phyloP scores from a whole-genome alignment of 2,113 vertebrate species.

The Myxocyprinus asiaticus region DNA sequence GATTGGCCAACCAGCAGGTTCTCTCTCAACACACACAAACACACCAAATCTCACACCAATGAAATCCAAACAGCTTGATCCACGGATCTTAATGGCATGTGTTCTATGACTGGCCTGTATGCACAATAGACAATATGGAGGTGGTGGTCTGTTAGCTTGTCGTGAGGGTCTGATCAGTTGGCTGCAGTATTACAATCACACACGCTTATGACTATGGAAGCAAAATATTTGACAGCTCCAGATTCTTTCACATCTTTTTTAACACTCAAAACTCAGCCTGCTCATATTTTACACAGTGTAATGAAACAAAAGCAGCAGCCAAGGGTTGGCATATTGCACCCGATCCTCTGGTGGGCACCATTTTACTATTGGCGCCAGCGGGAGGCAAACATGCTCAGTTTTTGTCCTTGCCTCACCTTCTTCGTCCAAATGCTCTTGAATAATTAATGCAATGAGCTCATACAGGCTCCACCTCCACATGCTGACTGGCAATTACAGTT shows the following conservation, averaged over 20 bases:
- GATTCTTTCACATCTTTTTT: conserved; percentile 5
- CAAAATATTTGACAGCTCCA: neutral
- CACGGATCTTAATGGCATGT: conserved; percentile 13
- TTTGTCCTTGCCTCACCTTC: conserved; percentile 21
- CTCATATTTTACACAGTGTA: conserved; percentile 3
- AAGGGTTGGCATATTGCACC: conserved; percentile 9
- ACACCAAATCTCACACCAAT: conserved; percentile 36
- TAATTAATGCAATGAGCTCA: conserved; percentile 42
- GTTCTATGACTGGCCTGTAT: conserved; percentile 5
- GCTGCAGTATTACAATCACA: neutral
- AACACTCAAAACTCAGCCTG: conserved; percentile 1
- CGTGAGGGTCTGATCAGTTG: conserved; percentile 12
- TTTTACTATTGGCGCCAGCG: conserved; percentile 21
- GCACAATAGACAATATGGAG: conserved; percentile 13
- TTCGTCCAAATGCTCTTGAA: conserved; percentile 41
- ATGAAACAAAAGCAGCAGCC: conserved; percentile 32
- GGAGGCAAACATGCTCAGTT: conserved; percentile 30
- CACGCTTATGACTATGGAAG: neutral
- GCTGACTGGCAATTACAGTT: conserved; percentile 26
- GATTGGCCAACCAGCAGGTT: conserved; percentile 26
- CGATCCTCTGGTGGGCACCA: neutral
- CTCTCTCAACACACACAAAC: conserved; percentile 33
- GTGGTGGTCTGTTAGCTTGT: neutral
- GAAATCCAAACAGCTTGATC: conserved; percentile 29
- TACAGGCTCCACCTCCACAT: conserved; percentile 11